Evolutionary conservation across 2,113 vertebrate genomes (phyloP).

Genomic region (Atlantisia rogersi): DNA sequence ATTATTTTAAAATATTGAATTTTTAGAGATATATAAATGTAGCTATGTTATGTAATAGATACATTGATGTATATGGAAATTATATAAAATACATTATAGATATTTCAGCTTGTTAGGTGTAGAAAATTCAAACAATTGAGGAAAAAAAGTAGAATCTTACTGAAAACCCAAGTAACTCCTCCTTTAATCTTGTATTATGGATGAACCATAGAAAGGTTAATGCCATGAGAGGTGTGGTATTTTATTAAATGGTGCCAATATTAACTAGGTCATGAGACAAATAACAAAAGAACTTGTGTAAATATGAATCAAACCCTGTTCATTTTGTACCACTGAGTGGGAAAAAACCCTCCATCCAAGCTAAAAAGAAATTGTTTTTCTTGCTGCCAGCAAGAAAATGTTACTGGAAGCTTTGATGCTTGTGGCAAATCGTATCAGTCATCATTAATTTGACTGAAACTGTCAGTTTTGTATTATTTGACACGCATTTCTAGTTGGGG

Average conservation of each 20-base stretch:
- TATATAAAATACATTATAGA: not conserved
- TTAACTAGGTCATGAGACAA: not conserved
- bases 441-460: conserved; percentile 5
- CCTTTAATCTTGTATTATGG: not conserved
- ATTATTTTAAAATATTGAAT: not conserved
- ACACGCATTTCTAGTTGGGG: not conserved
- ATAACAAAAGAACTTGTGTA: not conserved
- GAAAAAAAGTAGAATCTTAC: not conserved
- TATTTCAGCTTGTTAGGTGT: not conserved
- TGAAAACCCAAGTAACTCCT: not conserved
- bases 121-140: not conserved
- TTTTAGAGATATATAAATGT: not conserved
- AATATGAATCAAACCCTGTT: not conserved
- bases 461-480: conserved; percentile 16
- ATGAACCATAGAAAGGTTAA: not conserved
- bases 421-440: not conserved
- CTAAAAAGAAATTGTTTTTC: not conserved
- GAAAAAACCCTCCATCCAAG: not conserved
- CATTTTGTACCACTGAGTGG: not conserved
- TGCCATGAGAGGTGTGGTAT: not conserved
- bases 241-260: not conserved
- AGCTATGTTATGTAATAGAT: not conserved
- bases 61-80: not conserved
- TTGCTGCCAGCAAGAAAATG: not conserved
- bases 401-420: not conserved